Base-by-base conservation (phyloP, 2,888 invertebrate species). In the Chironomus riparius region DNA sequence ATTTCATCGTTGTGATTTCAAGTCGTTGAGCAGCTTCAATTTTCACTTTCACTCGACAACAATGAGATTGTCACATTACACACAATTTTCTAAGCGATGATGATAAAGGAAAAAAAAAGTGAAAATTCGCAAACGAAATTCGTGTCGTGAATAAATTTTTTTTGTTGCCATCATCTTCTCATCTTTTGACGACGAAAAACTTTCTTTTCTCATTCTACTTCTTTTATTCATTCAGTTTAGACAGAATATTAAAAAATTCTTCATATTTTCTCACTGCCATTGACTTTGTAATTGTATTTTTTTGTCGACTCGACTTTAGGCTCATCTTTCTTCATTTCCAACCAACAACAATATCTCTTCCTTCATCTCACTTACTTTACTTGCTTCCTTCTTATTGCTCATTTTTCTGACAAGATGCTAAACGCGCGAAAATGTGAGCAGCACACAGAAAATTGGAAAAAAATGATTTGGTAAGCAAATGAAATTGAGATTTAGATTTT, bases 131-230 rank as follows among this genome's bases (percentile, higher is more conserved):
- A 62, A 74, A 65, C 74, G 74, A 62, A 74, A 65, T 38, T 71
- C 72, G 72, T 74, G 74, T 74, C 68, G 47, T 74, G 74, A 74
- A 74, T 74, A 74, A 65, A 74, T 72, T 61, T 70, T 48, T 70
- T 48, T 50, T 15, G 22, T 6, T 56, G 38, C 56, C 56, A 18
- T 56, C 56, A 56, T 56, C 56, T 56, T 56, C 3, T 18, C 56
- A 56, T 56, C 56, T 56, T 56, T 18, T 56, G 56, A 50, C 15
- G 50, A 50, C 2, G 15, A 56, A 24, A 62, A 24, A 56, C 38
- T 61, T 72, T 72, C 62, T 13, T 72, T 10, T 10, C 10, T 38
- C 38, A 24, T 24, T 48, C 18, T 21, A 48, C 38, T 38, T 38
- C 7, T 38, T 38, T 10, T 38, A 7, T 38, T 10, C 38, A 38